Conservation (phyloP, 1,140 invertebrate species). For the Aphaenogaster floridana region DNA sequence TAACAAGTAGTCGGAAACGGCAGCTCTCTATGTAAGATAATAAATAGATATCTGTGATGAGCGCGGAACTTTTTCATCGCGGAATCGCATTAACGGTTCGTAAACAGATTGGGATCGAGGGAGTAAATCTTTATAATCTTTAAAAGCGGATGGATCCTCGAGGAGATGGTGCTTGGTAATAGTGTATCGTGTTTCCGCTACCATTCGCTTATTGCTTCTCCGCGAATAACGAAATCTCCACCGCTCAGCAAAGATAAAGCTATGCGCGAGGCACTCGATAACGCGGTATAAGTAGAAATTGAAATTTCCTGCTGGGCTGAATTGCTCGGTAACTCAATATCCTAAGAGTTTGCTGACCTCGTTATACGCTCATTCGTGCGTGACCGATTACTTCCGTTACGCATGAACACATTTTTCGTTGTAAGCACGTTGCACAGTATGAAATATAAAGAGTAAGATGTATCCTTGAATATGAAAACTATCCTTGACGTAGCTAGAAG, state of each 20-base stretch:
- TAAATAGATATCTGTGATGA: slow-evolving; percentile 5
- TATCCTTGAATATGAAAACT: background rate
- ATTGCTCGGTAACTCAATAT: slow-evolving; percentile 54
- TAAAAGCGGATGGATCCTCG: slow-evolving; percentile 24
- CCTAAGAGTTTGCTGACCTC: slow-evolving; percentile 59
- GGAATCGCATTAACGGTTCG: slow-evolving; percentile 20
- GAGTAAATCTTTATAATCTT: slow-evolving; percentile 34
- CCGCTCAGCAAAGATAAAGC: slow-evolving; percentile 49
- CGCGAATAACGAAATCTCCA: slow-evolving; percentile 56
- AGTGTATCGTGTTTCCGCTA: slow-evolving; percentile 31
- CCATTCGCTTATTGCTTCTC: slow-evolving; percentile 53
- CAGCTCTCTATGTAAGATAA: background rate
- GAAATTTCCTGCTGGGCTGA: slow-evolving; percentile 55
- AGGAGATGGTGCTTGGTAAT: slow-evolving; percentile 24
- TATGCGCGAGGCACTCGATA: slow-evolving; percentile 50
- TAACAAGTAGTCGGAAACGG: background rate
- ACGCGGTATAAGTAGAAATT: slow-evolving; percentile 59
- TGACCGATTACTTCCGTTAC: slow-evolving; percentile 58
- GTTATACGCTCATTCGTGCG: slow-evolving; percentile 37
- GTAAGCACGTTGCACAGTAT: slow-evolving; percentile 18
- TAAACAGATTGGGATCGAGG: slow-evolving; percentile 15
- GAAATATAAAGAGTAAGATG: slow-evolving; percentile 1
- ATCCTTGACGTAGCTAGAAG: background rate
- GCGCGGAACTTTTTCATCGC: slow-evolving; percentile 4
- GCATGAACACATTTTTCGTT: slow-evolving; percentile 48